A percentile compares a stretch with the other conserved stretches of the same genome.
Conservation (phyloP, 2,113 vertebrate species). For the Mormoops blainvillei region DNA sequence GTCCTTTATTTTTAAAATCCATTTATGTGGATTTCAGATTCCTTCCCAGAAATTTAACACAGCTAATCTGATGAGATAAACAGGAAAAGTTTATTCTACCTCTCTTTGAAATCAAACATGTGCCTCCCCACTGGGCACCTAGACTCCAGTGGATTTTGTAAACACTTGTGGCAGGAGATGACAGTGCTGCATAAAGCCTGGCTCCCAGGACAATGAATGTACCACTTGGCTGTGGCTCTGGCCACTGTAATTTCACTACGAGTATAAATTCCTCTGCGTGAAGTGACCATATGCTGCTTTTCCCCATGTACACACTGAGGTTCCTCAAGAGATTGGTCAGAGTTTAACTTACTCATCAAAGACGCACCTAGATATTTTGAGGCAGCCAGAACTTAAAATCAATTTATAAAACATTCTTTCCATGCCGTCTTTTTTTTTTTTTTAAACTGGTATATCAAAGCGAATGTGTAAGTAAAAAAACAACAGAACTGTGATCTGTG, state of each 20-base stretch:
- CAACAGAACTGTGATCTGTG: background rate
- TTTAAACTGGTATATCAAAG: background rate
- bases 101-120: background rate
- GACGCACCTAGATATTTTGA: background rate
- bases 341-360: background rate
- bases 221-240: background rate
- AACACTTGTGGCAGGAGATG: background rate
- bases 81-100: background rate
- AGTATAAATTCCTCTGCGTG: background rate
- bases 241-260: background rate
- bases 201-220: background rate
- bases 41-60: conserved; percentile 29
- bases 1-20: conserved; percentile 48
- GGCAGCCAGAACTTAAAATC: background rate
- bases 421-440: too few relatives aligned
- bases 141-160: background rate
- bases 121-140: background rate
- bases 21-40: conserved; percentile 40
- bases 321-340: background rate
- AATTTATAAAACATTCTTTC: background rate
- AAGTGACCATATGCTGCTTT: background rate
- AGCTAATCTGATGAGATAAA: conserved; percentile 16
- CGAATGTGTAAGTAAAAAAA: background rate
- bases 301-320: background rate
- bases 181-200: background rate